Evolutionary conservation across 2,797 vertebrate species (phyloP).

Genomic region (Enoplosus armatus): DNA sequence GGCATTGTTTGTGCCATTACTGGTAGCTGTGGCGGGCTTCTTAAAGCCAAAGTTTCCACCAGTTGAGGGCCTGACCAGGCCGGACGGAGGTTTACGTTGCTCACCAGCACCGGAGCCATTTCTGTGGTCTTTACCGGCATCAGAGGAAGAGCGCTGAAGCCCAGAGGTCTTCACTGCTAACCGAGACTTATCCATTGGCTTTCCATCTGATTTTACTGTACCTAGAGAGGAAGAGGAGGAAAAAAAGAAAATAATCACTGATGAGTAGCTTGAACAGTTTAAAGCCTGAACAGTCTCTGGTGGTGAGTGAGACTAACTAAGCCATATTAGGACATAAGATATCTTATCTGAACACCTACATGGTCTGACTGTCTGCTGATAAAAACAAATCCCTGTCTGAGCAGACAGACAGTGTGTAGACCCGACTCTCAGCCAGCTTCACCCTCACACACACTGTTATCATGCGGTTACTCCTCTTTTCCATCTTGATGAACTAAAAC

Average conservation of each 20-base stretch:
- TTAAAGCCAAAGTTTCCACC: constrained; percentile 95
- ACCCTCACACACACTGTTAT: constrained; percentile 62
- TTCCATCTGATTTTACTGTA: constrained; percentile 74
- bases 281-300: constrained; percentile 13
- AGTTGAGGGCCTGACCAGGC: constrained; percentile 90
- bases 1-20: constrained; percentile 80
- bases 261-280: constrained; percentile 43
- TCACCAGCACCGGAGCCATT: constrained; percentile 78
- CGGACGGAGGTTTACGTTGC: constrained; percentile 93
- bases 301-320: constrained; percentile 51
- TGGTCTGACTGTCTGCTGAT: constrained; percentile 71
- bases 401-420: constrained; percentile 47
- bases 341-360: constrained; percentile 77
- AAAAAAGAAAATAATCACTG: constrained; percentile 6
- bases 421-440: constrained; percentile 50
- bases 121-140: constrained; percentile 91
- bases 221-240: constrained; percentile 51
- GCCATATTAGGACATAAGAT: constrained; percentile 59
- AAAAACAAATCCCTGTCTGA: constrained; percentile 53
- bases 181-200: constrained; percentile 89
- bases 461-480: constrained; percentile 77
- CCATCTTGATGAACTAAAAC: constrained; percentile 74
- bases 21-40: constrained; percentile 86
- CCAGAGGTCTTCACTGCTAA: constrained; percentile 90
- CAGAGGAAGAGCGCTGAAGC: constrained; percentile 94